These are phyloP conservation scores for Parapsyche elsis DNA, from an alignment of 1,140 invertebrate genomes.

Conservation along the genomic window DNA sequence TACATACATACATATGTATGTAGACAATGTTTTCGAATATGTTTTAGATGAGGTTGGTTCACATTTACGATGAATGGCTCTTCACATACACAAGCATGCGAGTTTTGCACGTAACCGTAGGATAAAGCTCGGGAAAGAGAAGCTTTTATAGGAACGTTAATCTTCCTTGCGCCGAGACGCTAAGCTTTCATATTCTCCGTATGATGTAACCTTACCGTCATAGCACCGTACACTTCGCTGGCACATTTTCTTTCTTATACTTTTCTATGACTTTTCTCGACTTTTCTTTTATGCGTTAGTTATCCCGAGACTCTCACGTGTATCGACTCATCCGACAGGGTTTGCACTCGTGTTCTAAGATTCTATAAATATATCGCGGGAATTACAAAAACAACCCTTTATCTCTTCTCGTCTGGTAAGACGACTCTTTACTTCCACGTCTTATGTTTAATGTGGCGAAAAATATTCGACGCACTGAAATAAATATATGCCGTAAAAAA, in stretches of 20 bases:
- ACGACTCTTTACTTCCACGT: constrained; percentile 12
- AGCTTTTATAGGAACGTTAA: constrained; percentile 47
- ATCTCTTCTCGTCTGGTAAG: not conserved
- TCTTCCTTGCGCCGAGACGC: constrained; percentile 35
- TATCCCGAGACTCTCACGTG: not conserved
- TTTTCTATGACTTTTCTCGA: constrained; percentile 14
- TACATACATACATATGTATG: too few relatives aligned
- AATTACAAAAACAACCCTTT: constrained; percentile 6
- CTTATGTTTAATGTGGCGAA: constrained; percentile 50
- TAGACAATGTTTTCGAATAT: not conserved
- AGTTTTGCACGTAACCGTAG: constrained; percentile 12
- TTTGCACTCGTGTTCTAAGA: too few relatives aligned
- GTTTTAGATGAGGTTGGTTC: too few relatives aligned
- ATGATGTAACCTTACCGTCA: constrained; percentile 12
- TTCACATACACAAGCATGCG: not conserved
- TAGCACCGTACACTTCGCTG: not conserved
- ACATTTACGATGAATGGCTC: too few relatives aligned
- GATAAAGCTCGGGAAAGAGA: constrained; percentile 40
- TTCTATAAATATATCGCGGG: too few relatives aligned
- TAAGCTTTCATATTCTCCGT: constrained; percentile 38
- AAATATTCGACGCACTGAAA: constrained; percentile 34
- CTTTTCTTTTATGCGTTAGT: constrained; percentile 25
- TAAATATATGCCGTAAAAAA: too few relatives aligned
- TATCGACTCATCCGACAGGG: too few relatives aligned
- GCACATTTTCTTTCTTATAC: constrained; percentile 26